These are phyloP conservation scores for Aphaenogaster rudis DNA, from an alignment of 1,140 invertebrate genomes.

Conservation along the genomic window DNA sequence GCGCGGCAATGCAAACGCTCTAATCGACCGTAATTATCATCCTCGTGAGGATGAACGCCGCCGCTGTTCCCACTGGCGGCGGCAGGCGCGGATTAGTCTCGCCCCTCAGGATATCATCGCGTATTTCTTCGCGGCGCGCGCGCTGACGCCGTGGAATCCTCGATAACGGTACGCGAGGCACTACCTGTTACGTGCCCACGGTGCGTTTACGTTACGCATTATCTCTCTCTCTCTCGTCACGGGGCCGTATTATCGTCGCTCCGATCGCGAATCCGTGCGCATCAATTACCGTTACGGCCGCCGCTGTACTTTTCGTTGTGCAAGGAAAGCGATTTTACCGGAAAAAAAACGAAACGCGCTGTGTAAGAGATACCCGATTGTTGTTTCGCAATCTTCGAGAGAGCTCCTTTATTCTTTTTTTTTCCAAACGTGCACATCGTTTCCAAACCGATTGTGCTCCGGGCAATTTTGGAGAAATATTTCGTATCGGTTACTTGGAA, in stretches of 20 bases:
- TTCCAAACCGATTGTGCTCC: not conserved
- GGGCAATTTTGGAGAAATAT: not conserved
- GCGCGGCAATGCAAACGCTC: conserved; percentile 11
- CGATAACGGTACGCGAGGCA: conserved; percentile 68
- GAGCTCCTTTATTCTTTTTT: not conserved
- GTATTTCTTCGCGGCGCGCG: conserved; percentile 53
- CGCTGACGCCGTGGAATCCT: conserved; percentile 55
- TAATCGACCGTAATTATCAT: conserved; percentile 68
- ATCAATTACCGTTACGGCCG: conserved; percentile 13
- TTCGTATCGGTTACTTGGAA: not conserved
- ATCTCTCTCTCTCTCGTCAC: conserved; percentile 11
- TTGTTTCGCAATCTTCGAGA: not conserved
- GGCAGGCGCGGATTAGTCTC: conserved; percentile 5
- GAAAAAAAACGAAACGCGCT: not conserved
- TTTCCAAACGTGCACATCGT: not conserved
- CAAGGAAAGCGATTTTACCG: conserved; percentile 32
- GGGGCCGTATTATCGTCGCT: conserved; percentile 62
- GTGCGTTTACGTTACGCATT: conserved; percentile 67
- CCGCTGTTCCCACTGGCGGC: conserved; percentile 18
- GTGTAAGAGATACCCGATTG: not conserved
- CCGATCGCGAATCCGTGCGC: conserved; percentile 32
- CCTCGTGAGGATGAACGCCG: conserved; percentile 9
- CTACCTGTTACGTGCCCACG: conserved; percentile 71
- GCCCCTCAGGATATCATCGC: conserved; percentile 14
- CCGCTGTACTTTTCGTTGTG: not conserved